Conservation (phyloP, 2,888 invertebrate species). For the Cantharis rufa region DNA sequence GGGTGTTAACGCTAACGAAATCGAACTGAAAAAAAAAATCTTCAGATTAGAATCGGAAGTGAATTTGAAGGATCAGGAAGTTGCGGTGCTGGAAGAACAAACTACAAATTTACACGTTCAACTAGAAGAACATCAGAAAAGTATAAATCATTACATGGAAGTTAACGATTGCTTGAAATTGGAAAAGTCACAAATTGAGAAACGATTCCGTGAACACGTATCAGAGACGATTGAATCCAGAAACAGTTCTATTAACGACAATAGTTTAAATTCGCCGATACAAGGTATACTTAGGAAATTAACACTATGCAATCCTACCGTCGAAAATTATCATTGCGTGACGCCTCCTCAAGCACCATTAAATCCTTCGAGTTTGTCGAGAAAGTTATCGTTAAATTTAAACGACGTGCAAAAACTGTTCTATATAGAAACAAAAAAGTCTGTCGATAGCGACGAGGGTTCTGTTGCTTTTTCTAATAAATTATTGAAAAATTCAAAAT, state of each 20-base stretch:
- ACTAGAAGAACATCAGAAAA: conserved; percentile 35
- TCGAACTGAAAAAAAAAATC: conserved; percentile 33
- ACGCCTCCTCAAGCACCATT: background rate
- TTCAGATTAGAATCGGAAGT: conserved; percentile 36
- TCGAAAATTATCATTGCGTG: background rate
- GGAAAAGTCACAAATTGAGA: conserved; percentile 4
- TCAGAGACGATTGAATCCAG: background rate
- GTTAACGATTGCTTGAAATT: conserved; percentile 34
- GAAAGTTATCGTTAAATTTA: background rate
- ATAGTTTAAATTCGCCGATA: background rate
- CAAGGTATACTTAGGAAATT: background rate
- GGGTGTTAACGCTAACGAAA: conserved; percentile 31
- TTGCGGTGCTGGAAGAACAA: conserved; percentile 32
- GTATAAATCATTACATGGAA: conserved; percentile 37
- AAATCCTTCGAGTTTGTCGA: background rate
- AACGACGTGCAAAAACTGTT: background rate
- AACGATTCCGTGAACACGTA: background rate
- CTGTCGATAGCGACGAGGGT: conserved; percentile 1
- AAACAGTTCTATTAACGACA: background rate
- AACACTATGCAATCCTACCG: background rate
- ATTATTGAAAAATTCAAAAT: background rate
- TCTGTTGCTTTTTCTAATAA: background rate
- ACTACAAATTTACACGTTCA: conserved; percentile 36
- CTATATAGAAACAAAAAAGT: background rate
- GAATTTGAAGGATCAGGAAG: conserved; percentile 39